These are phyloP conservation scores for Notothenia rossii DNA, from an alignment of 2,113 vertebrate genomes.

Conservation along the genomic window DNA sequence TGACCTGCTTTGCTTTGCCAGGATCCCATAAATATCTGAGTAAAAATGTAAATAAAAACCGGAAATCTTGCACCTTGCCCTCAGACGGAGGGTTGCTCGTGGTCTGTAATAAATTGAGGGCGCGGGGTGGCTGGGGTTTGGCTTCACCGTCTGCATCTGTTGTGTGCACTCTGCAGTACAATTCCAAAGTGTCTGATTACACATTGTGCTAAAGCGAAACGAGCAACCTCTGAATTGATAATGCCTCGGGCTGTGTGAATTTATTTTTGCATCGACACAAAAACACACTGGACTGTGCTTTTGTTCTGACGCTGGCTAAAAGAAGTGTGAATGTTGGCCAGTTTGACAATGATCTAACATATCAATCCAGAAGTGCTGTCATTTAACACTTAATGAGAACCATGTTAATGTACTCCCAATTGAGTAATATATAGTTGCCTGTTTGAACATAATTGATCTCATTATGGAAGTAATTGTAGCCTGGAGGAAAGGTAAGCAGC, in stretches of 20 bases:
- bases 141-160: conserved; percentile 5
- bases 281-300: neutral
- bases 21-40: conserved; percentile 38
- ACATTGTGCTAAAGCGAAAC: neutral
- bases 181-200: conserved; percentile 11
- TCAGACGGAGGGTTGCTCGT: neutral
- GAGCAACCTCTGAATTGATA: conserved; percentile 31
- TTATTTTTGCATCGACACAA: neutral
- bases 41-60: conserved; percentile 33
- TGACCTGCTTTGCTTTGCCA: conserved; percentile 13
- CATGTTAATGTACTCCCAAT: neutral
- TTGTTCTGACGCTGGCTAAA: neutral
- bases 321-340: neutral
- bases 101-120: conserved; percentile 26
- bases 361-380: neutral
- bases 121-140: neutral
- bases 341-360: neutral
- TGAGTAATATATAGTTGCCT: neutral
- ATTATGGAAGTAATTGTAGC: conserved; percentile 1
- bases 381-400: neutral
- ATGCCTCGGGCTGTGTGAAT: conserved; percentile 13
- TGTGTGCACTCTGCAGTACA: conserved; percentile 21
- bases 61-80: neutral
- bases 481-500: conserved; percentile 17
- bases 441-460: neutral